Evolutionary conservation across 2,797 vertebrate species (phyloP).

Genomic region (Gymnothorax javanicus): DNA sequence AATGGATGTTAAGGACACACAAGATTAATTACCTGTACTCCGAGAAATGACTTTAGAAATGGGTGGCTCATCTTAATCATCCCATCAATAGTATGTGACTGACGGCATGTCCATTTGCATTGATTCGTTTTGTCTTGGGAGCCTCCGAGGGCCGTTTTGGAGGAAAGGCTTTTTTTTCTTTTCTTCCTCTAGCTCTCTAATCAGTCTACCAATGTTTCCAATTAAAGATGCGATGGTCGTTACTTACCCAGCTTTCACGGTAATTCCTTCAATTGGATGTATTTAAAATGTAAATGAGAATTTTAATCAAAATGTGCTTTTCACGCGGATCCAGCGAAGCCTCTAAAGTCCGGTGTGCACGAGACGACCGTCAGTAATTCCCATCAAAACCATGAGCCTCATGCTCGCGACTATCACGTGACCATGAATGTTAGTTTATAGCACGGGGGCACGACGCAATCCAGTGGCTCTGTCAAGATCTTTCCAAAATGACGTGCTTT

Average conservation of each 20-base stretch:
- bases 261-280: neutral
- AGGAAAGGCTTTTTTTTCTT: neutral
- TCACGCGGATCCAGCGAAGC: neutral
- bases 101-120: neutral
- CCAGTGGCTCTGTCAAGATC: neutral
- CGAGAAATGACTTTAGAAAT: neutral
- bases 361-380: neutral
- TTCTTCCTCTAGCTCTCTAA: neutral
- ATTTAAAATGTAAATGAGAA: constrained; percentile 10
- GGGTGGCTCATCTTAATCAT: neutral
- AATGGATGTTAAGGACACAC: neutral
- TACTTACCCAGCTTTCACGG: neutral
- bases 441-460: too few relatives aligned
- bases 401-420: neutral
- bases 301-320: neutral
- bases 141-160: neutral
- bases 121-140: neutral
- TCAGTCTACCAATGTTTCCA: constrained; percentile 3
- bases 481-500: neutral
- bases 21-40: neutral
- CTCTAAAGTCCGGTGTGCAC: neutral
- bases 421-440: too few relatives aligned
- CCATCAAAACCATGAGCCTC: neutral
- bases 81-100: neutral
- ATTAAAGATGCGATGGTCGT: constrained; percentile 1